Evolutionary conservation across 92 coral and sea anemone species (phyloP).

Genomic region (Galaxea fascicularis): DNA sequence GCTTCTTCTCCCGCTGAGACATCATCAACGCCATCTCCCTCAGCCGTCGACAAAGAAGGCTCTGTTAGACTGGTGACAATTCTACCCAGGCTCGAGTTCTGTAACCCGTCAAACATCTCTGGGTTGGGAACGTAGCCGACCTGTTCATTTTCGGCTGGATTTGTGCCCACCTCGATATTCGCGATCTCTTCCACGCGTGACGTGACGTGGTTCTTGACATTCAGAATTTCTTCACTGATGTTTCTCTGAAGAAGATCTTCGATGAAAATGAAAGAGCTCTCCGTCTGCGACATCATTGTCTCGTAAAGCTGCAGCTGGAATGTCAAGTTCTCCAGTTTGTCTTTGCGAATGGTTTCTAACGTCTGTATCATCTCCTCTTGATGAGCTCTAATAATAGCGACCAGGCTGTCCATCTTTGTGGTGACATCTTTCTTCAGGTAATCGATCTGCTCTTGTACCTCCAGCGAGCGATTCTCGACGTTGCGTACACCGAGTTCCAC

Average conservation of each 20-base stretch:
- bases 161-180: constrained; percentile 77
- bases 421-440: constrained; percentile 86
- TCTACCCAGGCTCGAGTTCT: constrained; percentile 70
- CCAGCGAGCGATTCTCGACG: constrained; percentile 84
- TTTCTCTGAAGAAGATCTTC: constrained; percentile 82
- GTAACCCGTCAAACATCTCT: constrained; percentile 64
- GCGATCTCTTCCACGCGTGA: constrained; percentile 74
- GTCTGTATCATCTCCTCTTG: constrained; percentile 83
- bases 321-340: constrained; percentile 81
- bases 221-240: constrained; percentile 84
- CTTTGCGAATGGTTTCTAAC: constrained; percentile 82
- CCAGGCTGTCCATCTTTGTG: constrained; percentile 81
- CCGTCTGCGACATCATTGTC: constrained; percentile 76
- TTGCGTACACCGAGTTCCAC: constrained; percentile 82
- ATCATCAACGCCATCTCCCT: constrained; percentile 78
- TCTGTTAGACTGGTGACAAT: constrained; percentile 89
- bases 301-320: constrained; percentile 86
- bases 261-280: constrained; percentile 71
- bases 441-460: constrained; percentile 85
- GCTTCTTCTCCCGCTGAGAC: constrained; percentile 92
- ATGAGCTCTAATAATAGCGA: constrained; percentile 70
- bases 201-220: constrained; percentile 79
- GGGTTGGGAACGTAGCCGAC: constrained; percentile 84
- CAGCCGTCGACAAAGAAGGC: constrained; percentile 77
- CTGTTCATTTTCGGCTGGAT: constrained; percentile 88